Percentiles rank a stretch among this genome's conserved stretches.
Evolutionary conservation across 2,797 vertebrate species (phyloP).

Genomic region (Hypotaenidia okinawae): DNA sequence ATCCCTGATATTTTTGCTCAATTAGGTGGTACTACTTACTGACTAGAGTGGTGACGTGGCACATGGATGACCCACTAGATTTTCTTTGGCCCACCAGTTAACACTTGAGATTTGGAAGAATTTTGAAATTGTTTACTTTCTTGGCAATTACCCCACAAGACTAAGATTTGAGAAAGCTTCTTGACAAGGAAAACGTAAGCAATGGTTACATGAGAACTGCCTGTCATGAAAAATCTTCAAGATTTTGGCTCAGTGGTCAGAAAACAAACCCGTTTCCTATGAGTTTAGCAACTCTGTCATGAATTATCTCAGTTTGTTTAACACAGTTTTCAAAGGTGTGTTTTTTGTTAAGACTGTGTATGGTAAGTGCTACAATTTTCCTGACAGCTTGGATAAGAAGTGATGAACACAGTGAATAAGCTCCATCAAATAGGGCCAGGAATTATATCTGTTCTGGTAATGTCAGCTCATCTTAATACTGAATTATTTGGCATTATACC

Average conservation of each 20-base stretch:
- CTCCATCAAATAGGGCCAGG: constrained; percentile 56
- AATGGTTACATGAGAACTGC: constrained; percentile 21
- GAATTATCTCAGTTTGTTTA: constrained; percentile 71
- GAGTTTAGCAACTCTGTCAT: constrained; percentile 66
- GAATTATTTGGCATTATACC: constrained; percentile 48
- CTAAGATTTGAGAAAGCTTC: constrained; percentile 39
- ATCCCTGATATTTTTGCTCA: not conserved
- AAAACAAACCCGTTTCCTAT: constrained; percentile 59
- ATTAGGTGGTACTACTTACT: not conserved
- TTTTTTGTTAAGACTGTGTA: constrained; percentile 56
- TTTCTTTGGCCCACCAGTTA: not conserved
- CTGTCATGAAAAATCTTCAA: constrained; percentile 59
- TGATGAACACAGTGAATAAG: constrained; percentile 66
- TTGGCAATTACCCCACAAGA: constrained; percentile 34
- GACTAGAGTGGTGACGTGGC: not conserved
- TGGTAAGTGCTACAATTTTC: constrained; percentile 62
- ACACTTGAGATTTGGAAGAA: constrained; percentile 1
- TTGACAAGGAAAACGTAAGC: constrained; percentile 49
- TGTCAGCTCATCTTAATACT: constrained; percentile 36
- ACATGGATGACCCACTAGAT: not conserved
- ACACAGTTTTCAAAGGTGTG: constrained; percentile 66
- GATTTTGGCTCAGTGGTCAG: constrained; percentile 56
- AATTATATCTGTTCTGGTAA: constrained; percentile 53
- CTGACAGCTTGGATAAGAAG: constrained; percentile 65
- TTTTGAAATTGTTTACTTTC: constrained; percentile 44